Conservation (phyloP, 2,888 invertebrate species). For the Ornithoptera priamus region DNA sequence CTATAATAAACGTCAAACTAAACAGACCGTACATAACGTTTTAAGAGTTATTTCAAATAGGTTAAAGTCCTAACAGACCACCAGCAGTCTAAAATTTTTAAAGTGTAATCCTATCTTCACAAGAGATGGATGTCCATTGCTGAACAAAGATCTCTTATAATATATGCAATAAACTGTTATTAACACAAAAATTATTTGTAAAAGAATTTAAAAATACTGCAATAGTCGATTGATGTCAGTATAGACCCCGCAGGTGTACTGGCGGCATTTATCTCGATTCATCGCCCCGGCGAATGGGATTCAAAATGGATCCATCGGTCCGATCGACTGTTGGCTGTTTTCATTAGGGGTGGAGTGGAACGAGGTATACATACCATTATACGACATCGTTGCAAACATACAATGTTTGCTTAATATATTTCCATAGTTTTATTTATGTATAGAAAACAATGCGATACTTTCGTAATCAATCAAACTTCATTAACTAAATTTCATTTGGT, state of each 20-base stretch:
- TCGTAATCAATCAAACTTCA: too few species aligned
- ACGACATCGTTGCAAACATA: conserved; percentile 2
- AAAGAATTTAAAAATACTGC: too few species aligned
- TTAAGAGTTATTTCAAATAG: too few species aligned
- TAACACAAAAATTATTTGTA: too few species aligned
- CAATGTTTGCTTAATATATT: not conserved
- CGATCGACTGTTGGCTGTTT: conserved; percentile 49
- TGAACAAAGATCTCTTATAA: too few species aligned
- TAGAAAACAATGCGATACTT: too few species aligned
- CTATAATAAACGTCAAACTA: not conserved
- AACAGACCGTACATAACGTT: not conserved
- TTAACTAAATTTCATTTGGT: too few species aligned
- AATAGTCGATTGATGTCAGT: conserved; percentile 33
- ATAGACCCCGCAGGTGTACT: conserved; percentile 33
- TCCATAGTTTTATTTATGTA: not conserved
- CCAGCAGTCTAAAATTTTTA: too few species aligned
- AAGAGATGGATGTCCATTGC: too few species aligned
- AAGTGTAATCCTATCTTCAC: too few species aligned
- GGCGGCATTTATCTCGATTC: conserved; percentile 49
- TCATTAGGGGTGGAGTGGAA: conserved; percentile 41
- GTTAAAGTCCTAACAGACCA: too few species aligned
- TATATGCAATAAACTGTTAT: too few species aligned
- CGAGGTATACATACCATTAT: not conserved
- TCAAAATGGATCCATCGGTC: conserved; percentile 48
- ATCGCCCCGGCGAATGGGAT: conserved; percentile 45